Base-by-base conservation (phyloP, 2,113 vertebrate genomes). In the Corynorhinus townsendii region DNA sequence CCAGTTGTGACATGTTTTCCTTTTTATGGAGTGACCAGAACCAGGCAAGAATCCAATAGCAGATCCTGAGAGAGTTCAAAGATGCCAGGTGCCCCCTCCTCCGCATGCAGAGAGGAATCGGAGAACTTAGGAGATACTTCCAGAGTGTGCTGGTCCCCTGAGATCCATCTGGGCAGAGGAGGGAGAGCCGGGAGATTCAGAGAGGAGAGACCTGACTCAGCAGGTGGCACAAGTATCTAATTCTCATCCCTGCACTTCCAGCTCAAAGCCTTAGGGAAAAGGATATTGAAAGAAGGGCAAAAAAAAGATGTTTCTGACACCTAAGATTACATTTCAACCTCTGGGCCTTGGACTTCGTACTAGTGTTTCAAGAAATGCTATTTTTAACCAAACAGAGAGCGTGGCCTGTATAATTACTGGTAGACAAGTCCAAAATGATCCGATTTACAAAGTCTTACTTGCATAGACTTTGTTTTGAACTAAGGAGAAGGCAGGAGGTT, bases 81-180 rank as follows among this genome's bases (percentile, higher is more conserved):
- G 24, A 52, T 35, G 47, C 19, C 40, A 26, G 33, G 12, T 35
- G 35, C 14, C 85, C 35, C n/a, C 30, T 56, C 5, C 5, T 75
- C 71, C 0, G 0, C 19, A 4, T 5, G 12, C 28, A 79, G n/a
- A 38, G 45, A 54, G 20, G 35, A 49, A 24, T 10, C 10, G 0
- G 45, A 30, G 68, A 49, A 47, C 30, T 7, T 3, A 7, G 35
- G 83, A 54, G 52, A 38, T 0, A 15, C 12, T 43, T 49, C 35
- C 47, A 17, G 24, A 0, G 5, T 0, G 3, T 1, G 12, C 33
- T 4, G 14, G 20, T 43, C 5, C 14, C 3, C 12, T 5, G 40
- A 86, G 47, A 6, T 24, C 3, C 38, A 2, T 68, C 66, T 79
- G 22, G 24, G 49, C 4, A 26, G 26, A 43, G 14, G 28, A 49